phyloP scores from a whole-genome alignment of 2,113 vertebrate genomes.

The Ancistrus triradiatus region DNA sequence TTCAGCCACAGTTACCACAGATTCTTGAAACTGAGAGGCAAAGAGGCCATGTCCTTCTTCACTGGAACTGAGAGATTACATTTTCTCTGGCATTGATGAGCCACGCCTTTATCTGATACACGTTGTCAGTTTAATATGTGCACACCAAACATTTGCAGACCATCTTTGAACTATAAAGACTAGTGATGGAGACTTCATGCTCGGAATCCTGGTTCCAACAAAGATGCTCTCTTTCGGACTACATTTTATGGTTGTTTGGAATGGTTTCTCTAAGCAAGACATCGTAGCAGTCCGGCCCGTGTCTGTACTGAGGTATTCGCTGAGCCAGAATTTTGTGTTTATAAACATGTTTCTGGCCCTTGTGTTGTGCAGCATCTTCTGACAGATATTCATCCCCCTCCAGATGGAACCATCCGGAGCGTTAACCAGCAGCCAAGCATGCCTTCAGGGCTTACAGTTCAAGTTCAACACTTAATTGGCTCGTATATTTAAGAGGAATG shows the following conservation, averaged over 20 bases:
- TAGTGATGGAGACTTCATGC: no score
- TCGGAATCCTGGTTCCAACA: no score
- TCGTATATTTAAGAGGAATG: neutral
- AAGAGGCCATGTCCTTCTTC: no score
- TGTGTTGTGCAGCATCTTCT: neutral
- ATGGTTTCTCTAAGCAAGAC: neutral
- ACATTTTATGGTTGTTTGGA: neutral
- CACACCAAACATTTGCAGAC: no score
- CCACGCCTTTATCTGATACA: no score
- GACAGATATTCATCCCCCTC: constrained; percentile 1
- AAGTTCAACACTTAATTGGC: neutral
- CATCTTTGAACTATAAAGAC: no score
- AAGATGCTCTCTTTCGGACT: neutral
- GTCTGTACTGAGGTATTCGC: neutral
- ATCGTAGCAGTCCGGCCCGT: neutral
- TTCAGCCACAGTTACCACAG: no score
- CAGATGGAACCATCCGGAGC: constrained; percentile 16
- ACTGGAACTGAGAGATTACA: neutral
- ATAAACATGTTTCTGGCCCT: neutral
- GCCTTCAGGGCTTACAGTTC: neutral
- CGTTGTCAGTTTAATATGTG: no score
- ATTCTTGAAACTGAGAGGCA: no score
- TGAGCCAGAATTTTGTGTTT: neutral
- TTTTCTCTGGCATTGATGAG: no score
- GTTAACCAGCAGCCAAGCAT: constrained; percentile 1